phyloP scores from a whole-genome alignment of 2,113 vertebrate species.

The Paedocypris sp. region DNA sequence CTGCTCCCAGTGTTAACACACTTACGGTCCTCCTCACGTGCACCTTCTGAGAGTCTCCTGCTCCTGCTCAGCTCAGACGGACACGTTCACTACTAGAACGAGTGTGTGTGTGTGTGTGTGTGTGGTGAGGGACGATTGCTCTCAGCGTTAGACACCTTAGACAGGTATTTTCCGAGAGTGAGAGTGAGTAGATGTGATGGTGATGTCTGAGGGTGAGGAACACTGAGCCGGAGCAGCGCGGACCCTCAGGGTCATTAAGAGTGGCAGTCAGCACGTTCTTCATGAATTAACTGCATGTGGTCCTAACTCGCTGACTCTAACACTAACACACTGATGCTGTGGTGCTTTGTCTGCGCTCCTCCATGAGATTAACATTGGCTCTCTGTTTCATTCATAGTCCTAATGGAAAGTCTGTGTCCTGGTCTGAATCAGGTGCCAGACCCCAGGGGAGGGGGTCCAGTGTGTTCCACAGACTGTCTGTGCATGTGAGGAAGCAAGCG shows the following conservation, averaged over 20 bases:
- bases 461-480: slow-evolving; percentile 97
- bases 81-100: too few species aligned
- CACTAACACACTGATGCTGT: slow-evolving; percentile 18
- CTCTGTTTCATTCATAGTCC: slow-evolving; percentile 98
- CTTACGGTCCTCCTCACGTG: slow-evolving; percentile 14
- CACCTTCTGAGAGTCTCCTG: too few species aligned
- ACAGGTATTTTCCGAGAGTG: too few species aligned
- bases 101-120: too few species aligned
- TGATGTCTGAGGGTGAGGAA: too few species aligned
- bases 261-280: slow-evolving; percentile 26
- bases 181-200: too few species aligned
- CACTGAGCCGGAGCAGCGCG: too few species aligned
- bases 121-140: too few species aligned
- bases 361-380: slow-evolving; percentile 62
- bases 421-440: slow-evolving; percentile 99
- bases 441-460: slow-evolving; percentile 87
- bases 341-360: slow-evolving; percentile 43
- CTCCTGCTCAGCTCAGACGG: too few species aligned
- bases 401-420: slow-evolving; percentile 99
- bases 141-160: too few species aligned
- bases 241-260: slow-evolving; percentile 63
- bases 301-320: slow-evolving; percentile 17
- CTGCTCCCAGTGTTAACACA: slow-evolving; percentile 32
- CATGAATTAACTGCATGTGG: slow-evolving; percentile 16
- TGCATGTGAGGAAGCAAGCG: slow-evolving; percentile 95